phyloP scores from a whole-genome alignment of 2,113 vertebrate genomes.

The Salvelinus namaycush region DNA sequence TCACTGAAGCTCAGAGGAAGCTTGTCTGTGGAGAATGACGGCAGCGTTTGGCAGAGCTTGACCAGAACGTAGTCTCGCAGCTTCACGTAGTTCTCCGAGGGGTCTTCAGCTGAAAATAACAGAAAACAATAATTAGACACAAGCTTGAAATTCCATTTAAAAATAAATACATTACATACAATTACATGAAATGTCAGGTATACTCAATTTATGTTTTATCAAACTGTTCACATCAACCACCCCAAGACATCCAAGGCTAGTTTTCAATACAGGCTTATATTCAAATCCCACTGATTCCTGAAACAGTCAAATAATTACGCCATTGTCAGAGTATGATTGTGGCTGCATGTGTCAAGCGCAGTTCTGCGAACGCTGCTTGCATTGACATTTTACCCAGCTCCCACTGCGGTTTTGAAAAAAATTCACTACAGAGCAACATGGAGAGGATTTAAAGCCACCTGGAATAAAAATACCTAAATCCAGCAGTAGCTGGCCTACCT shows the following conservation, averaged over 20 bases:
- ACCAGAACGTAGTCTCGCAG: conserved; percentile 94
- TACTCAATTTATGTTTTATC: neutral
- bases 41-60: conserved; percentile 89
- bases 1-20: conserved; percentile 87
- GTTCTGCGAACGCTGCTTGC: conserved; percentile 48
- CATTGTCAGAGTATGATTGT: conserved; percentile 46
- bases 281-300: conserved; percentile 20
- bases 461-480: neutral
- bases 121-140: conserved; percentile 4
- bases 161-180: neutral
- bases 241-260: neutral
- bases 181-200: neutral
- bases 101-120: conserved; percentile 84
- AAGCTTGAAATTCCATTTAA: neutral
- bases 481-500: conserved; percentile 5
- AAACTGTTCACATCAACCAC: neutral
- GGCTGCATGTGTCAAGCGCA: conserved; percentile 60
- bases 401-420: conserved; percentile 2
- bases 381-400: conserved; percentile 51
- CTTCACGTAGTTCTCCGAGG: conserved; percentile 95
- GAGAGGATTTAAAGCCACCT: neutral
- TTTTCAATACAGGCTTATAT: conserved; percentile 12
- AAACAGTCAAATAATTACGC: conserved; percentile 48
- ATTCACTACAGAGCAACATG: neutral
- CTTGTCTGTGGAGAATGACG: conserved; percentile 86